Evolutionary conservation across 35 echinoderm and acorn worm genomes (phyloP), one percentile per base, ranked within the genome.

Genomic region (Lytechinus variegatus): DNA sequence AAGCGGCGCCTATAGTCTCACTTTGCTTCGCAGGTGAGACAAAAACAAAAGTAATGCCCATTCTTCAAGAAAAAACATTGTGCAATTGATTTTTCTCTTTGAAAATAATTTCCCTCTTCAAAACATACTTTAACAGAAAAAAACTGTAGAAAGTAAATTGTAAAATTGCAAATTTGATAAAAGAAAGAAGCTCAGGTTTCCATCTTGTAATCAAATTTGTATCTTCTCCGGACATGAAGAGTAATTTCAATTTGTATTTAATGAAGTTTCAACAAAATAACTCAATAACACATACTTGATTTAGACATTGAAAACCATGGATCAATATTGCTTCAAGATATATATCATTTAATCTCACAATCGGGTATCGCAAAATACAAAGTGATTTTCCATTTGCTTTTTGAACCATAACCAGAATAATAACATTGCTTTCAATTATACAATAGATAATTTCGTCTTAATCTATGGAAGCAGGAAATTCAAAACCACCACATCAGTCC

Each of bases 101-200:
- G 1, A 79, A 79, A 79, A 79, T 24, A 19, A 3, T 3, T 19
- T 19, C 61, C 61, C 12, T 71, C 61, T 71, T 71, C 24, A 19
- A 71, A 19, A 21, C 13, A 71, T 14, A 19, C 10, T 79, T 24
- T 24, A 24, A 79, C 66, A 79, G 14, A 79, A 79, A 24, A 79
- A 24, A 79, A 16, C 4, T 79, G n/a, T 16, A 6, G 8, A 79
- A 24, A 79, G 66, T 79, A 79, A 58, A 58, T 58, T 58, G 55
- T 11, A 56, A 56, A 56, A 71, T 71, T 71, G 66, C 66, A 79
- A 79, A 79, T 79, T 79, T 79, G 66, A 79, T 79, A 79, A 79
- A 79, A 79, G 14, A 79, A 5, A 79, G 19, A 24, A 79, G 66
- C 66, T 79, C 66, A 79, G 16, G 66, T 79, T 24, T 79, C 19